Percentiles rank a stretch among this genome's conserved stretches.
phyloP scores from a whole-genome alignment of 2,888 invertebrate species.

The Argyresthia albistria region DNA sequence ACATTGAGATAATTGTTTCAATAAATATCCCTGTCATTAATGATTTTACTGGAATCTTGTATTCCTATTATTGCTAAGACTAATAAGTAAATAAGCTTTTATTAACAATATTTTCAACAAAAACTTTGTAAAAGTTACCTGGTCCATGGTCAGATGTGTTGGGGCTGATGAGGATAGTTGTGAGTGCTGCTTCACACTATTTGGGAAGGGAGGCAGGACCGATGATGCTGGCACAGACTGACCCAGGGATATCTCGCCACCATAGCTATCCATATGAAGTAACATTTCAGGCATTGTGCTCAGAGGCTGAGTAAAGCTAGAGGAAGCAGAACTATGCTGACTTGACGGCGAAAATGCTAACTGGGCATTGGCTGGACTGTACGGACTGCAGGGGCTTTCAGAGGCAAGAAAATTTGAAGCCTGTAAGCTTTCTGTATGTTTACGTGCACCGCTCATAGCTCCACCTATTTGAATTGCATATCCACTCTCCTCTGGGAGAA shows the following conservation, averaged over 20 bases:
- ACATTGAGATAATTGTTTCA: too few species aligned
- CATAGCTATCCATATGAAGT: conserved; percentile 75
- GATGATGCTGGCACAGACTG: conserved; percentile 77
- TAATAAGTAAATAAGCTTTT: too few species aligned
- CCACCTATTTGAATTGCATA: conserved; percentile 68
- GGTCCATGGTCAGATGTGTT: conserved; percentile 85
- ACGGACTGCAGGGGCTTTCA: conserved; percentile 68
- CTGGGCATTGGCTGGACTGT: conserved; percentile 39
- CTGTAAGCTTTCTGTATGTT: conserved; percentile 26
- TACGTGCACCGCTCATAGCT: conserved; percentile 53
- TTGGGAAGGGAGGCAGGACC: conserved; percentile 56
- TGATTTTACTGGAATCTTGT: too few species aligned
- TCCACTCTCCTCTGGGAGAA: conserved; percentile 79
- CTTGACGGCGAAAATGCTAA: conserved; percentile 78
- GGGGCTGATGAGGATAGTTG: conserved; percentile 91
- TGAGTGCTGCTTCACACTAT: conserved; percentile 60
- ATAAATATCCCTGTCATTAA: too few species aligned
- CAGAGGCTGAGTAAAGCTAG: conserved; percentile 56
- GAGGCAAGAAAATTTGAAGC: conserved; percentile 30
- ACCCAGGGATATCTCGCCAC: conserved; percentile 70
- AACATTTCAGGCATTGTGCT: conserved; percentile 76
- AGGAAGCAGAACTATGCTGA: conserved; percentile 73
- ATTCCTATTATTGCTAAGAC: too few species aligned
- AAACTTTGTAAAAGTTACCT: conserved; percentile 30
- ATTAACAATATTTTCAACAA: not conserved